These are phyloP conservation scores for Noctua janthina DNA, from an alignment of 2,888 invertebrate genomes.

Conservation along the genomic window DNA sequence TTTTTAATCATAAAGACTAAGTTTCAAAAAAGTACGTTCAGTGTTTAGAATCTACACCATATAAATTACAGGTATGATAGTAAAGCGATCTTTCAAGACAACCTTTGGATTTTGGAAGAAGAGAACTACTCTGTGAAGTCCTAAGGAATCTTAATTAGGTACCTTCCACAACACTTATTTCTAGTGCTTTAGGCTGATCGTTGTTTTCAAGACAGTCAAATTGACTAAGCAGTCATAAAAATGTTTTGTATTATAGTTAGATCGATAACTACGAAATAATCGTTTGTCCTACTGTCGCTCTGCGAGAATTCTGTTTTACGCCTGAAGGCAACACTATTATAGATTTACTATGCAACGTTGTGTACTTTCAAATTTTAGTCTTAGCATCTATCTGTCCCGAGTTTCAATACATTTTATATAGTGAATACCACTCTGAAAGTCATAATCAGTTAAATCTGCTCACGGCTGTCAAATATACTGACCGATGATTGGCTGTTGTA, in stretches of 20 bases:
- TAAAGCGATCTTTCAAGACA: not conserved
- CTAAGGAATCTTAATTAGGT: not conserved
- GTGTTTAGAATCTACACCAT: not conserved
- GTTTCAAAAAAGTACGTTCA: not conserved
- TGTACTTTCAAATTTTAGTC: constrained; percentile 28
- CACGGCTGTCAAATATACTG: no score
- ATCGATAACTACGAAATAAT: not conserved
- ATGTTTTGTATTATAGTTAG: not conserved
- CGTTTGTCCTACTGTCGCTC: not conserved
- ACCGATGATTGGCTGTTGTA: not conserved
- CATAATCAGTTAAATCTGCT: not conserved
- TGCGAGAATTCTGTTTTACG: constrained; percentile 1
- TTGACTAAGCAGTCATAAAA: not conserved
- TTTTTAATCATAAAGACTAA: not conserved
- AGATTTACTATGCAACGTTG: not conserved
- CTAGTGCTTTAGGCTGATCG: not conserved
- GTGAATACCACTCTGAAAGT: not conserved
- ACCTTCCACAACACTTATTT: not conserved
- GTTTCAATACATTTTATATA: not conserved
- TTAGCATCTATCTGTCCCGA: not conserved
- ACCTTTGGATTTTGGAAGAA: not conserved
- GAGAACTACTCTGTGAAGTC: not conserved
- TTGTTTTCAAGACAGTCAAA: not conserved
- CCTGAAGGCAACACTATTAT: constrained; percentile 11
- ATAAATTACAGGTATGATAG: not conserved